Evolutionary conservation across 1,140 invertebrate genomes (phyloP), one percentile per base, ranked within the genome.

Genomic region (Micrasema longulum): DNA sequence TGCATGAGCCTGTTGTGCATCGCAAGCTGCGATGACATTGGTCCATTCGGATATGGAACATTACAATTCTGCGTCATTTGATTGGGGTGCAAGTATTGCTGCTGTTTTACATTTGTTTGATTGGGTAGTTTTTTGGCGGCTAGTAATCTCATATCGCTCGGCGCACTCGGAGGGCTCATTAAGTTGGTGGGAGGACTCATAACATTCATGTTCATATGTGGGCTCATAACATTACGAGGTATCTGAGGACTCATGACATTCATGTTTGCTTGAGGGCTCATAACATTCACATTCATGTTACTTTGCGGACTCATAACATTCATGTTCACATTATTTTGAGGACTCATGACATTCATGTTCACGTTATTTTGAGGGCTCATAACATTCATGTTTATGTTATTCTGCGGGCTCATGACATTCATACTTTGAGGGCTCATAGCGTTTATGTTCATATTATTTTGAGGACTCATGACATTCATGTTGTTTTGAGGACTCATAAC

Each of bases 251-350:
- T 81, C 81, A 82, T 79, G 2, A 78, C 76, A 63, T 79, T 64
- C 65, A 65, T 65, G 26, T 31, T 36, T 18, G 18, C 62, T 18
- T 69, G 66, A 12, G 50, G 65, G n/a, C 35, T 64, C 64, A 47
- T 66, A 48, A 60, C 45, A 26, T 70, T 70, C 38, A 62, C 22
- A 35, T 45, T 69, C 38, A 69, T 60, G 52, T 67, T 69, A 4
- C 6, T 23, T 36, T 47, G 62, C 16, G 69, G 73, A 47, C 45
- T 66, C 60, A 75, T 69, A 31, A 65, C 26, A 35, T 75, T 75
- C 57, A 84, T 78, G 41, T 84, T 80, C 20, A 79, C 79, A n/a
- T n/a, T n/a, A n/a, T n/a, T n/a, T 60, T 83, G 82, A 22, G 84
- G 83, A 76, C 80, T 81, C 81, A 82, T 79, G 1, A 78, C 77